Percentiles rank a stretch among this genome's conserved stretches.
These are phyloP conservation scores for Balaeniceps rex DNA, from an alignment of 2,113 vertebrate species.

Conservation along the genomic window DNA sequence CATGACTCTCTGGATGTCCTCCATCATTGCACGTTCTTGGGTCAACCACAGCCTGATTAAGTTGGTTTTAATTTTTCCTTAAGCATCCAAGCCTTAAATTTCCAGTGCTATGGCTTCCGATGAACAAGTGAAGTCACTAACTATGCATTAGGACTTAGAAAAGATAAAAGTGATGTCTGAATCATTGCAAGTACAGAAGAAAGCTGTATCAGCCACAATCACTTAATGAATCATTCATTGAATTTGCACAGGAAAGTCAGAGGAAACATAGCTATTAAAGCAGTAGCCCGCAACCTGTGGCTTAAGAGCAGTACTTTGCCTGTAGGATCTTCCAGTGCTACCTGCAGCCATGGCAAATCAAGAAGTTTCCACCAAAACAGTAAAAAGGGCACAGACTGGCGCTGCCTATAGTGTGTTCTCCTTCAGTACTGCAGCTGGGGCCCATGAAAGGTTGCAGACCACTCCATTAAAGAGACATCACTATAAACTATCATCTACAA, in stretches of 20 bases:
- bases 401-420: not conserved
- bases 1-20: not conserved
- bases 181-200: not conserved
- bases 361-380: not conserved
- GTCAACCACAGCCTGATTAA: not conserved
- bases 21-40: not conserved
- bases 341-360: not conserved
- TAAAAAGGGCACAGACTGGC: not conserved
- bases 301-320: not conserved
- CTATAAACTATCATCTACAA: not conserved
- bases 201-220: not conserved
- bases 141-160: not conserved
- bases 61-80: not conserved
- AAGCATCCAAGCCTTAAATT: not conserved
- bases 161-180: not conserved
- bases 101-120: not conserved
- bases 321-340: not conserved
- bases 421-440: rapidly evolving
- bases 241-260: not conserved
- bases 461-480: not conserved
- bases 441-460: not conserved
- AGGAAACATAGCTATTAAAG: not conserved
- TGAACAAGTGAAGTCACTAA: not conserved
- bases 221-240: not conserved
- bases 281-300: not conserved